A percentile compares a stretch with the other conserved stretches of the same genome.
Evolutionary conservation across 1,140 invertebrate species (phyloP).

Genomic region (Dysdera silvatica): DNA sequence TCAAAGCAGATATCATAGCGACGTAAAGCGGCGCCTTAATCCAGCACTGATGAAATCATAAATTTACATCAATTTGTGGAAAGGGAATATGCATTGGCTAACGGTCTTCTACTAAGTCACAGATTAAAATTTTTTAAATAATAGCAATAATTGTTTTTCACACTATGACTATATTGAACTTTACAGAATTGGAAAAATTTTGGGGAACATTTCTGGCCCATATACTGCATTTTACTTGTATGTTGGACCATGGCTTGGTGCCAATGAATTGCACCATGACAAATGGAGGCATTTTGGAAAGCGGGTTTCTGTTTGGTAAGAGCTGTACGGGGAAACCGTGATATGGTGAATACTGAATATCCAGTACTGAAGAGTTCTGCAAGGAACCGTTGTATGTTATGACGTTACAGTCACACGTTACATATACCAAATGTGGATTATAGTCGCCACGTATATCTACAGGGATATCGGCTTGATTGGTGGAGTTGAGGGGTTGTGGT

Average conservation of each 20-base stretch:
- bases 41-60: too few species aligned
- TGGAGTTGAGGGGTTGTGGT: constrained; percentile 5
- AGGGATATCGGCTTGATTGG: background rate
- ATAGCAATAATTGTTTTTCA: too few species aligned
- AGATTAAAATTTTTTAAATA: too few species aligned
- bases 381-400: background rate
- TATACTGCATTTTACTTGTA: constrained; percentile 13
- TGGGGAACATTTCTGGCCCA: constrained; percentile 19
- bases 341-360: constrained; percentile 20
- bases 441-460: background rate
- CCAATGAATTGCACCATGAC: constrained; percentile 24
- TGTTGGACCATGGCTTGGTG: constrained; percentile 1
- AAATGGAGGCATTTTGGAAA: constrained; percentile 5
- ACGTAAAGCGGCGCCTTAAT: too few species aligned
- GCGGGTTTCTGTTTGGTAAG: background rate
- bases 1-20: too few species aligned
- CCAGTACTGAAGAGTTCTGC: background rate
- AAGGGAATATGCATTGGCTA: too few species aligned
- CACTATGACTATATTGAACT: too few species aligned
- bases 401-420: constrained; percentile 11
- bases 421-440: background rate
- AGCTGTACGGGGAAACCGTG: constrained; percentile 14
- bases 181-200: too few species aligned
- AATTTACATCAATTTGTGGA: too few species aligned
- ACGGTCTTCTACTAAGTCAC: too few species aligned